Evolutionary conservation across 2,888 invertebrate species (phyloP).

Genomic region (Lasioglossum pauxillum): DNA sequence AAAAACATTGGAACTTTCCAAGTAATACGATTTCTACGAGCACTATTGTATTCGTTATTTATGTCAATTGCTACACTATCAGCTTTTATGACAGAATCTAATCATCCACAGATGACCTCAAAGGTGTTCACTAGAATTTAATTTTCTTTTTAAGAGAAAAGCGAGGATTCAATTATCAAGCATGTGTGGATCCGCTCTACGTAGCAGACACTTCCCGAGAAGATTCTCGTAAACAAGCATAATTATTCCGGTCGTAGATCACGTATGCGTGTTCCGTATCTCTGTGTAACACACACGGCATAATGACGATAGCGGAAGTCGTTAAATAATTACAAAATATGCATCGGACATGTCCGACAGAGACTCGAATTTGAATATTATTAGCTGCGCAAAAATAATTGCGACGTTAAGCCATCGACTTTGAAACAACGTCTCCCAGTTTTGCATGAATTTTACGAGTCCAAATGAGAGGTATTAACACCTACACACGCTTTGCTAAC

Average conservation of each 20-base stretch:
- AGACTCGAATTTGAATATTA: neutral
- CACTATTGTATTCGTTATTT: neutral
- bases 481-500: neutral
- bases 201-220: neutral
- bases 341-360: neutral
- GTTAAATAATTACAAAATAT: neutral
- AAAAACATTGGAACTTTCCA: neutral
- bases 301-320: neutral
- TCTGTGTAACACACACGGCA: neutral
- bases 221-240: slow-evolving; percentile 2
- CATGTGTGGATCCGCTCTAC: neutral
- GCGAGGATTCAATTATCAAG: neutral
- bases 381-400: neutral
- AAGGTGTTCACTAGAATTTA: neutral
- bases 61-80: neutral
- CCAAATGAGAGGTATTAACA: neutral
- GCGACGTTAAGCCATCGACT: neutral
- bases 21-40: neutral
- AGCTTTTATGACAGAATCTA: neutral
- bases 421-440: neutral
- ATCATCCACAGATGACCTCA: too few species aligned
- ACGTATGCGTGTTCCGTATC: neutral
- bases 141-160: neutral
- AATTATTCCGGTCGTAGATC: neutral
- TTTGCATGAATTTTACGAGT: neutral